Evolutionary conservation across 92 coral and sea anemone species (phyloP).

Genomic region (Hydrozoanthus gracilis): DNA sequence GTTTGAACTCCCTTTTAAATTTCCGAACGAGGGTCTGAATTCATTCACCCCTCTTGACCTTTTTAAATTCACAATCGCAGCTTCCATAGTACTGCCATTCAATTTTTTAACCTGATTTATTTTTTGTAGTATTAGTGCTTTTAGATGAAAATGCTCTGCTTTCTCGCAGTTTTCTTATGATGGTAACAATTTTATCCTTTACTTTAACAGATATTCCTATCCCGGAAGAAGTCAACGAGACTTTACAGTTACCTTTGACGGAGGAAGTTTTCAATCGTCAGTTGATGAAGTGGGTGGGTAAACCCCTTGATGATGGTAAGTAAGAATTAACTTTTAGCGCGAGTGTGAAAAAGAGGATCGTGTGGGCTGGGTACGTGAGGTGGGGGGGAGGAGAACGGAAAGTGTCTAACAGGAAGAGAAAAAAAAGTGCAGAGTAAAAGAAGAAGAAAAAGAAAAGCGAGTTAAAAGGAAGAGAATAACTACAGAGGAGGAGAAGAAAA

Average conservation of each 20-base stretch:
- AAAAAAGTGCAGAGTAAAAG: neutral
- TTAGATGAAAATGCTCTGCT: too few relatives aligned
- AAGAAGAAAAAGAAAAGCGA: neutral
- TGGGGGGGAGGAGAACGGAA: neutral
- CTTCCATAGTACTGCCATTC: too few relatives aligned
- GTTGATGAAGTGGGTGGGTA: conserved; percentile 81
- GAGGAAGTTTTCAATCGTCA: conserved; percentile 67
- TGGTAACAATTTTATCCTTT: neutral
- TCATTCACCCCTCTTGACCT: too few relatives aligned
- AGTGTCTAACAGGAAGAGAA: too few relatives aligned
- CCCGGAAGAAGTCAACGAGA: conserved; percentile 73
- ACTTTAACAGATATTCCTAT: conserved; percentile 52
- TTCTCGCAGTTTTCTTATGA: too few relatives aligned
- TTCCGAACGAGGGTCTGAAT: too few relatives aligned
- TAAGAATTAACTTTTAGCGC: neutral
- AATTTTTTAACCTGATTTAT: too few relatives aligned
- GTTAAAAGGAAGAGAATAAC: neutral
- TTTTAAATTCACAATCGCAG: too few relatives aligned
- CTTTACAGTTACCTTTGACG: conserved; percentile 65
- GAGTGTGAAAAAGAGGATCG: neutral
- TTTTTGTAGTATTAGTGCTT: too few relatives aligned
- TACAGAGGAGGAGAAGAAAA: neutral
- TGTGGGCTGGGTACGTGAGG: neutral
- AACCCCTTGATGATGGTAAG: conserved; percentile 65
- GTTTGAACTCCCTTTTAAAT: too few relatives aligned